Evolutionary conservation across 1,140 invertebrate genomes (phyloP), one percentile per base, ranked within the genome.

Genomic region (Cydia strobilella): DNA sequence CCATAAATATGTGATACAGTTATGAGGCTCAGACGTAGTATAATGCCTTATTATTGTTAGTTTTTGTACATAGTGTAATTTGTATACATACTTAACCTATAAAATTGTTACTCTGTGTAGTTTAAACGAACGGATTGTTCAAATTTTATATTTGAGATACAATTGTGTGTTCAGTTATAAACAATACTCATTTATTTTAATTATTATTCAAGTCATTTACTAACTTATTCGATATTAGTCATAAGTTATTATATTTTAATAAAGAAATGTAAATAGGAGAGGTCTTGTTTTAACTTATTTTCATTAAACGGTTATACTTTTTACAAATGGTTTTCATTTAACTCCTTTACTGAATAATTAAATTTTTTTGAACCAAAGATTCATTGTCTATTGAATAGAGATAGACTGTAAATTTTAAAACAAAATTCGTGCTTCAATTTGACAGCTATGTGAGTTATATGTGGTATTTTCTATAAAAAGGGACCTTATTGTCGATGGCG

Each of bases 261-360:
- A 20, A 15, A 23, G 18, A 23, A 31, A 48, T 45, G 35, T 72
- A 72, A 25, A 72, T 45, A 72, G 35, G 20, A n/a, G 15, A 48
- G 39, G 20, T 73, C 25, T 51, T 73, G 42, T 51, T 73, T 10
- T 51, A 73, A 51, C 12, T 73, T 73, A 73, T 73, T 73, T 72
- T 73, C 42, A 69, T 35, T 69, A 69, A 35, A 69, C 7, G n/a
- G 35, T 69, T n/a, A 35, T 39, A 23, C 9, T 65, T 65, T 39
- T 31, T n/a, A 35, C 27, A 13, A 35, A 23, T n/a, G 6, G 7
- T 69, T 69, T 59, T 59, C 42, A 39, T 45, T 45, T 45, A 45
- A 3, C 42, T 45, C 12, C 10, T 45, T 15, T 45, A 13, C 39
- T 13, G 5, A 35, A 7, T 35, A 35, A 35, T 35, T 0, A n/a